A percentile compares a stretch with the other conserved stretches of the same genome.
Conservation (phyloP, 2,797 vertebrate species). For the Tiaroga cobitis region DNA sequence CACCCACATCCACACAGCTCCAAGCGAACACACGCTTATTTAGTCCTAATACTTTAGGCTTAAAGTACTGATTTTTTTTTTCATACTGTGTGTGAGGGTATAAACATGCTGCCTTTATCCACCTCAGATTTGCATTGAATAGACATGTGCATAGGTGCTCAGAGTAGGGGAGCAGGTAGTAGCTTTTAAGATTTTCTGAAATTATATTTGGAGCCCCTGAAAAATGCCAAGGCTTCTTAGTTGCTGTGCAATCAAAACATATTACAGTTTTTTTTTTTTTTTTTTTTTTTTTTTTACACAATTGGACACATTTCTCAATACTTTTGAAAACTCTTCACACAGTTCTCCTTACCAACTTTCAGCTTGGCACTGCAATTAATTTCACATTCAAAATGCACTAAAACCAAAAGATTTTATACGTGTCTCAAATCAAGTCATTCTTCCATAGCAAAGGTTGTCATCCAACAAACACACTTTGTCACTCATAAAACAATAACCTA, state of each 20-base stretch:
- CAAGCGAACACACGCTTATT: slow-evolving; percentile 65
- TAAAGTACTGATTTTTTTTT: slow-evolving; percentile 59
- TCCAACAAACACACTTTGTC: not conserved
- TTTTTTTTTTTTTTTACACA: no score
- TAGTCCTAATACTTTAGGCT: slow-evolving; percentile 73
- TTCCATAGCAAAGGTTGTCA: not conserved
- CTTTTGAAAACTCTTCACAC: not conserved
- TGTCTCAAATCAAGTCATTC: not conserved
- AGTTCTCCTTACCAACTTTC: not conserved
- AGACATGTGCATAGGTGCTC: slow-evolving; percentile 74
- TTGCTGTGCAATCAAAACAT: not conserved
- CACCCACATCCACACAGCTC: slow-evolving; percentile 19
- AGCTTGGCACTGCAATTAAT: not conserved
- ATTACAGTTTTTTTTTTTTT: no score
- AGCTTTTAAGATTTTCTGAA: slow-evolving; percentile 66
- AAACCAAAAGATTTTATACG: not conserved
- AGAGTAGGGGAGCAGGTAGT: slow-evolving; percentile 16
- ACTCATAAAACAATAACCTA: not conserved
- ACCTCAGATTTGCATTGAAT: slow-evolving; percentile 72
- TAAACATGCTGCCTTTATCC: slow-evolving; percentile 69
- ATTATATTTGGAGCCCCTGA: not conserved
- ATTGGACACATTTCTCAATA: not conserved
- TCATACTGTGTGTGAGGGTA: slow-evolving; percentile 64
- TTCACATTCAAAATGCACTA: not conserved
- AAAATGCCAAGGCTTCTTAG: not conserved